These are phyloP conservation scores for Leucoma salicis DNA, from an alignment of 2,888 invertebrate species.

Conservation along the genomic window DNA sequence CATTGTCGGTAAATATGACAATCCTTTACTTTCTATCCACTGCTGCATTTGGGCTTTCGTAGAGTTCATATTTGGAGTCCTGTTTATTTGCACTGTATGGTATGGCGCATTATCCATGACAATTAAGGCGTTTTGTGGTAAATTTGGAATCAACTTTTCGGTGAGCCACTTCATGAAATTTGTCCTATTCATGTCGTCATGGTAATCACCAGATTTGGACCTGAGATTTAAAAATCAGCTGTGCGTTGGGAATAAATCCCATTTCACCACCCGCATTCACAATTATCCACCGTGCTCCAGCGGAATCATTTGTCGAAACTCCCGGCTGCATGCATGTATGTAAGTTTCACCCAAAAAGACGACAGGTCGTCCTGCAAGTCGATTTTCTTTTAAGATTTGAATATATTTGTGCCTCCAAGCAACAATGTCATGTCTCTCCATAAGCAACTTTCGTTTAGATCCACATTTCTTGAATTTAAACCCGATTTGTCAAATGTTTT, in stretches of 20 bases:
- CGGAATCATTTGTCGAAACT: slow-evolving; percentile 5
- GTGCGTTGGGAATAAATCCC: slow-evolving; percentile 14
- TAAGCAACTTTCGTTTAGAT: neutral
- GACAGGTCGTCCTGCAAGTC: too few relatives aligned
- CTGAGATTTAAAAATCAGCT: slow-evolving; percentile 13
- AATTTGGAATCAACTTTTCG: neutral
- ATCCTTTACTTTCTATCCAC: too few relatives aligned
- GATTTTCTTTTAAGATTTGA: neutral
- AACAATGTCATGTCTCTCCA: neutral
- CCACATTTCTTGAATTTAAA: neutral
- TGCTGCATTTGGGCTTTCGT: too few relatives aligned
- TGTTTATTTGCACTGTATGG: too few relatives aligned
- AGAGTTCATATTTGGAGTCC: too few relatives aligned
- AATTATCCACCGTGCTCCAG: slow-evolving; percentile 9
- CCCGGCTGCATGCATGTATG: neutral
- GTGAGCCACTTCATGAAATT: too few relatives aligned
- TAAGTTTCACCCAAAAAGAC: too few relatives aligned
- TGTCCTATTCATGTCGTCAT: neutral
- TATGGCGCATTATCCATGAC: neutral
- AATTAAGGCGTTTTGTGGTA: neutral
- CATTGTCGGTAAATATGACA: too few relatives aligned
- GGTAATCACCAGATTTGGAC: neutral
- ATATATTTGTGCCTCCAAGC: neutral
- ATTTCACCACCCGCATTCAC: slow-evolving; percentile 10
- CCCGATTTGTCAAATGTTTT: too few relatives aligned